Base-by-base conservation (phyloP, 2,888 invertebrate genomes). In the Pammene aurita region DNA sequence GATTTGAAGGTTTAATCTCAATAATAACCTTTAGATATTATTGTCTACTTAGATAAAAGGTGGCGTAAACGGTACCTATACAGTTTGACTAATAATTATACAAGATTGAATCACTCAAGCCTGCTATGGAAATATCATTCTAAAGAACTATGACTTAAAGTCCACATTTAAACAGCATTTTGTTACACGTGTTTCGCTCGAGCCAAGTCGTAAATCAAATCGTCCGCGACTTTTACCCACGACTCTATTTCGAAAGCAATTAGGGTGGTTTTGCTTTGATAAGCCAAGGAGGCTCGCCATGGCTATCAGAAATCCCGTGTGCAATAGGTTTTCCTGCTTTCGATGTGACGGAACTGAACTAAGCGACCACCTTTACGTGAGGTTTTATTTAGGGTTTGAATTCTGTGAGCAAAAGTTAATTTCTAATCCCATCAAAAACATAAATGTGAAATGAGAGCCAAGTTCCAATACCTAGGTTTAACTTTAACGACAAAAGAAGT, bases 241-340 rank as follows among this genome's bases (percentile, higher is more conserved):
- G 14, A 34, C 48, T 56, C 13, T 63, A 63, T 50, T 34, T 11
- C 34, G 5, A 35, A 16, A 35, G 50, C 11, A 13, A 38, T 52
- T 50, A 42, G 26, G 41, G 10, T 16, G 26, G 14, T 13, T 16
- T 67, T 55, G n/a, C 38, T 16, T 56, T 16, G 16, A 41, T 48
- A 50, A 50, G 14, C 34, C 1, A 18, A 26, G 54, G 14, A 42
- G 50, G 67, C 50, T 62, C 18, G 26, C 41, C 34, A 14, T 50
- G 42, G 42, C 50, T 50, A 46, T 56, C 62, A 62, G 62, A 63
- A 63, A 42, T 67, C 62, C 67, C 42, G 46, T 50, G 50, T 41
- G 62, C 62, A 62, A 50, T 56, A 55, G 67, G 55, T 62, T 67
- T 67, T 67, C 67, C 67, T 50, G 62, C 62, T 48, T 41, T 67